Base-by-base conservation (phyloP, 2,888 invertebrate genomes). In the Latrodectus elegans region DNA sequence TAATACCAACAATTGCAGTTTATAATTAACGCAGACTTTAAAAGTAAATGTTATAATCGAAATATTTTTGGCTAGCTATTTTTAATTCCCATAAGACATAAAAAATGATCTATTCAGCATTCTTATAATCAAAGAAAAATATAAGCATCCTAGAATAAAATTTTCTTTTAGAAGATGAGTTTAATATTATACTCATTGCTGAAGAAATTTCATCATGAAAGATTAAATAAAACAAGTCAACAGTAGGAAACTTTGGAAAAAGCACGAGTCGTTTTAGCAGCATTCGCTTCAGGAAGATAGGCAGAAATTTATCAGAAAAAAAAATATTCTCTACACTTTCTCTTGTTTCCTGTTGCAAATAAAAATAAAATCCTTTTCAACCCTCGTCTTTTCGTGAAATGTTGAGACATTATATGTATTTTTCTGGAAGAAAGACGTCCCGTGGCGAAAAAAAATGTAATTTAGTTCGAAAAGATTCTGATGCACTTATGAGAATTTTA, bases 401-500 rank as follows among this genome's bases (percentile, higher is more conserved):
- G 71, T 72, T 80, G 71, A 51, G 55, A 14, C 26, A 14, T 68
- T 26, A 14, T 53, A 17, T 53, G 51, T 64, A 71, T 80, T 80
- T 80, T 80, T 38, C 67, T 49, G n/a, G 38, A 64, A 64, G 53
- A 53, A 11, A 64, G 64, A 53, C 22, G 60, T 49, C 76, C 83
- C 8, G 8, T 53, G 38, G 82, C 70, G 17, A 22, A 68, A 71
- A n/a, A 83, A 76, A 83, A 71, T 76, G 83, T 73, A 83, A 83
- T 83, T 83, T 76, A 76, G 70, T 83, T 76, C 72, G 83, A 83
- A 76, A 83, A 70, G 70, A 12, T 64, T 71, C 64, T 83, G 83
- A 83, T 70, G 76, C 75, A 76, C 77, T 83, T 83, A 83, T 83
- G 83, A 71, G 83, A 83, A 76, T 83, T 83, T 83, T 83, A 83